These are phyloP conservation scores for Micromesistius poutassou DNA, from an alignment of 2,797 vertebrate species.

Conservation along the genomic window DNA sequence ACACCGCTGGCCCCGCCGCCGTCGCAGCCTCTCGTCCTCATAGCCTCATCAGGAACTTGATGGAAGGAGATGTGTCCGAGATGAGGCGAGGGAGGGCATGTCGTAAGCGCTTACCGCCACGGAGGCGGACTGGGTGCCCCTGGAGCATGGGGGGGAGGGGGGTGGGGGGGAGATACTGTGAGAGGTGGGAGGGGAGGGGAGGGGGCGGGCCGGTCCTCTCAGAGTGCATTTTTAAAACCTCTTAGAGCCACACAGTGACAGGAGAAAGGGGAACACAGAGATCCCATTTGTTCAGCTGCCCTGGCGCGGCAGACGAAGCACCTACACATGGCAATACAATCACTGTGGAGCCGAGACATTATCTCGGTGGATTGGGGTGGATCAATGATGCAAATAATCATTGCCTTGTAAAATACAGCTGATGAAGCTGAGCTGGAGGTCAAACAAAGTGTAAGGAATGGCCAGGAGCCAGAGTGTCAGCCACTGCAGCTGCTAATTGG, in stretches of 20 bases:
- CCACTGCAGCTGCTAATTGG: constrained; percentile 26
- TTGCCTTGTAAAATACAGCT: constrained; percentile 11
- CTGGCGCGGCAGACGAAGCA: neutral
- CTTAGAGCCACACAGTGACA: neutral
- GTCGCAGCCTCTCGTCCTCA: constrained; percentile 14
- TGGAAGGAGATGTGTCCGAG: constrained; percentile 25
- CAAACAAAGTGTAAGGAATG: constrained; percentile 11
- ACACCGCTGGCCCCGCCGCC: constrained; percentile 43
- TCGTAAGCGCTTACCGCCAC: constrained; percentile 23
- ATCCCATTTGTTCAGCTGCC: neutral
- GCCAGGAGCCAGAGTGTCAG: constrained; percentile 17
- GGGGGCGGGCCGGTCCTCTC: neutral
- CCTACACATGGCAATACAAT: neutral
- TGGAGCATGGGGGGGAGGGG: constrained; percentile 13
- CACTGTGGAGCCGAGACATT: constrained; percentile 15
- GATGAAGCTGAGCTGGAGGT: constrained; percentile 13
- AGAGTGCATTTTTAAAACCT: neutral
- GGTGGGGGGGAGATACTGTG: neutral
- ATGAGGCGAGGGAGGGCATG: constrained; percentile 11
- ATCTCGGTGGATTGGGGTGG: constrained; percentile 9
- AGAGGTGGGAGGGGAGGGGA: too few relatives aligned
- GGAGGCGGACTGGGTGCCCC: neutral
- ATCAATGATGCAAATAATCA: constrained; percentile 27
- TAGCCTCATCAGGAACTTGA: neutral
- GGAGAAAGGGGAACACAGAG: neutral